Evolutionary conservation across 2,113 vertebrate species (phyloP).

Genomic region (Otus sunia): DNA sequence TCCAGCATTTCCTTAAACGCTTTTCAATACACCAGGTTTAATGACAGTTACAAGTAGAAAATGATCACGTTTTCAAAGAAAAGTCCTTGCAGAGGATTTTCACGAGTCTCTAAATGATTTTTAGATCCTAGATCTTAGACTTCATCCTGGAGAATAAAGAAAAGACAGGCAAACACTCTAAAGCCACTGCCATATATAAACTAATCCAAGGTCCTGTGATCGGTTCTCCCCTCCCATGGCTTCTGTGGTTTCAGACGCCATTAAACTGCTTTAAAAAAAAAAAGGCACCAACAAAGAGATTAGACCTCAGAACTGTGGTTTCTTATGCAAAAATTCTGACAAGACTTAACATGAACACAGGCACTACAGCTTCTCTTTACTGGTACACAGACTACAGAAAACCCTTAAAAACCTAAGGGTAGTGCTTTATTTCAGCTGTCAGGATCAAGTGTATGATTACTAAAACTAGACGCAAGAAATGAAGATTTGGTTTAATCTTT

Average conservation of each 20-base stretch:
- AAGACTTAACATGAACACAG: slow-evolving; percentile 43
- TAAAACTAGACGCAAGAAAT: background rate
- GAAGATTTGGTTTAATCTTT: background rate
- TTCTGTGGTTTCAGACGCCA: background rate
- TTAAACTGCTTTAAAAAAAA: background rate
- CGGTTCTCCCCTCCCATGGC: background rate
- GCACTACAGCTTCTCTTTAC: background rate
- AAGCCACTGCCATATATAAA: background rate
- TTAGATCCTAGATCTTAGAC: background rate
- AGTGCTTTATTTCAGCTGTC: background rate
- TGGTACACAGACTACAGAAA: background rate
- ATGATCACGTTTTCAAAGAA: background rate
- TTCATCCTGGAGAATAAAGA: background rate
- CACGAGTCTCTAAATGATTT: background rate
- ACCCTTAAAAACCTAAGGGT: background rate
- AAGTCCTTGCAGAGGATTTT: background rate
- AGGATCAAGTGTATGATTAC: background rate
- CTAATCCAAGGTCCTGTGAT: background rate
- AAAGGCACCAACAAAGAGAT: slow-evolving; percentile 15
- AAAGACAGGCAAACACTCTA: background rate
- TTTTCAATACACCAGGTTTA: background rate
- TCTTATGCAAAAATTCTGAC: slow-evolving; percentile 28
- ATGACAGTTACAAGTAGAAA: background rate
- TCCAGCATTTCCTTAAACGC: background rate
- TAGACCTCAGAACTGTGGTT: slow-evolving; percentile 31